A percentile compares a stretch with the other conserved stretches of the same genome.
phyloP scores from a whole-genome alignment of 2,797 vertebrate species.

The Prunella strophiata region DNA sequence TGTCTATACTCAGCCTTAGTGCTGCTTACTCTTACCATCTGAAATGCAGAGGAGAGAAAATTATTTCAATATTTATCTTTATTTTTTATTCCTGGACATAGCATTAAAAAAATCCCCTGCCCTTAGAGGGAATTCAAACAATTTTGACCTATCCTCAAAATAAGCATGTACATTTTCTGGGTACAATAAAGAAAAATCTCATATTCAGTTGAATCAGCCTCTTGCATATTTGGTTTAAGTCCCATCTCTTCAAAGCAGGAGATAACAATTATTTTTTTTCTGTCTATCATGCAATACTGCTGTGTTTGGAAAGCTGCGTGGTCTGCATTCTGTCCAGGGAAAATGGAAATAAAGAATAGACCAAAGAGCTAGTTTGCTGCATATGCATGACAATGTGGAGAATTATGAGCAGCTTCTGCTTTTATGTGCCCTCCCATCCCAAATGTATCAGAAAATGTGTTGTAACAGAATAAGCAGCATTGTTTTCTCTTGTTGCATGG shows the following conservation, averaged over 20 bases:
- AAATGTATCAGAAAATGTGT: background rate
- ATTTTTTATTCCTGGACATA: background rate
- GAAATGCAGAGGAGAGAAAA: background rate
- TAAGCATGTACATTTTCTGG: background rate
- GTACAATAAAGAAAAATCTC: constrained; percentile 25
- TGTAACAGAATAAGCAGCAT: background rate
- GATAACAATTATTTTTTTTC: background rate
- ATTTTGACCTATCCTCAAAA: constrained; percentile 19
- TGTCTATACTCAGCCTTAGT: background rate
- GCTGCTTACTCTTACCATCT: background rate
- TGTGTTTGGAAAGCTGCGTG: constrained; percentile 15
- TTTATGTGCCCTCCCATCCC: background rate
- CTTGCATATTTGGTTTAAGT: constrained; percentile 41
- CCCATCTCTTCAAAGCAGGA: constrained; percentile 19
- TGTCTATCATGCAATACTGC: background rate
- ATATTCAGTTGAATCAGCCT: background rate
- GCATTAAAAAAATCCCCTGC: background rate
- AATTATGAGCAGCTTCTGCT: background rate
- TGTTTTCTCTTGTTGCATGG: background rate
- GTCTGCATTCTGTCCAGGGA: constrained; percentile 10
- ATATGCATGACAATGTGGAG: background rate
- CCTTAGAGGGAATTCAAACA: background rate
- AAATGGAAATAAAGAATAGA: background rate
- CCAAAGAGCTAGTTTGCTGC: background rate
- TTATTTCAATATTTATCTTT: background rate